phyloP scores from a whole-genome alignment of 1,140 invertebrate species.

The Tenebrio molitor region DNA sequence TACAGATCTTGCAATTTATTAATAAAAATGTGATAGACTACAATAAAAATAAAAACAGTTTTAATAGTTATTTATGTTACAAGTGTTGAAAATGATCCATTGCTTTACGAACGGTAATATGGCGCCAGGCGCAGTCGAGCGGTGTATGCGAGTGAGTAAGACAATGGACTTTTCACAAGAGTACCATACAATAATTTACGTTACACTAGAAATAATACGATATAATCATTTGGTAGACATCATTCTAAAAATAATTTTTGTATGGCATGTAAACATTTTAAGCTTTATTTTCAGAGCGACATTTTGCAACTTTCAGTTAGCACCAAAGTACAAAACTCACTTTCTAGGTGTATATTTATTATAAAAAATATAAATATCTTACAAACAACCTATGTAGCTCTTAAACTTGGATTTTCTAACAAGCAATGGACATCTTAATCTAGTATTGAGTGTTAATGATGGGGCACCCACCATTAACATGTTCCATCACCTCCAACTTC shows the following conservation, averaged over 20 bases:
- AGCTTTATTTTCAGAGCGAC: not conserved
- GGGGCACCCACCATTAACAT: slow-evolving; percentile 90
- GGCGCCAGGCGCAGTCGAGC: too few relatives aligned
- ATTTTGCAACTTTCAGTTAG: too few relatives aligned
- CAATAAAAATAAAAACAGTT: slow-evolving; percentile 27
- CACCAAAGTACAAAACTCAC: slow-evolving; percentile 25
- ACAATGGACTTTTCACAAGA: too few relatives aligned
- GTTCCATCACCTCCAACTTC: slow-evolving; percentile 96
- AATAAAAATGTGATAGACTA: slow-evolving; percentile 14
- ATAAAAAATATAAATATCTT: slow-evolving; percentile 20
- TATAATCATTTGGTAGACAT: not conserved
- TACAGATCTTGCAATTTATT: not conserved
- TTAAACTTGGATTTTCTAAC: too few relatives aligned
- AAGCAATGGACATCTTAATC: too few relatives aligned
- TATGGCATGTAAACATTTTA: not conserved
- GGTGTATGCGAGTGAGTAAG: too few relatives aligned
- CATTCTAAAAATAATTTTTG: not conserved
- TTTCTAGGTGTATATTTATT: not conserved
- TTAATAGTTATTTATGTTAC: too few relatives aligned
- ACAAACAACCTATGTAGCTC: slow-evolving; percentile 52
- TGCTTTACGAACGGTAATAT: too few relatives aligned
- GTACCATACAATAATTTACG: slow-evolving; percentile 6
- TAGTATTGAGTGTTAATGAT: slow-evolving; percentile 67
- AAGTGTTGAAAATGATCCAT: too few relatives aligned
- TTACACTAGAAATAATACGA: not conserved